Evolutionary conservation across 2,797 vertebrate genomes (phyloP), one percentile per base, ranked within the genome.

Genomic region (Diplodus sargus): DNA sequence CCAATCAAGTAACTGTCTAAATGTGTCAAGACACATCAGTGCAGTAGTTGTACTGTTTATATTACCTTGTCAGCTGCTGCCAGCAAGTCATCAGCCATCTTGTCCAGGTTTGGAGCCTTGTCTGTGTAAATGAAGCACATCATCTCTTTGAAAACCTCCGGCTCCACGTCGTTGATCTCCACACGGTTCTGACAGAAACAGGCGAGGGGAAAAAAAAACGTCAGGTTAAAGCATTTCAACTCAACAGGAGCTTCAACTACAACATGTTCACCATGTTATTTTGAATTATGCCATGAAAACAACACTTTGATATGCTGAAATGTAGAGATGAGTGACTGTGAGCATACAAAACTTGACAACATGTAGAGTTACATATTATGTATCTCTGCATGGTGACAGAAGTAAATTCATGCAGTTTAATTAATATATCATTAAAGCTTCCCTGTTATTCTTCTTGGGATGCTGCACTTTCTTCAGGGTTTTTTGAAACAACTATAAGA

Each of bases 51-150:
- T 14, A 25, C 5, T 13, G n/a, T 20, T 23, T 57, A 8, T 22
- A 15, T 90, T 74, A 99, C 98, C 96, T 99, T 99, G 94, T 99
- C 98, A 81, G 98, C 98, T 81, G 98, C 98, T 83, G 98, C 98
- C 71, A 99, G 95, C 87, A 99, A 91, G 80, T 99, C 98, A 16
- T 99, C 98, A 0, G 98, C 98, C 98, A 99, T 99, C 91, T 99
- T 99, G 94, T 99, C 98, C 58, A 99, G 96, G 92, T 99, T 99
- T 45, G 98, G 97, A 45, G 98, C 98, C 84, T 98, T 99, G 75
- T 98, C 98, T 11, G 98, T 99, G 91, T 99, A 99, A 84, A 99
- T 99, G 92, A 99, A 99, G 86, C 98, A 99, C 98, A 99, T 99
- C 98, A 99, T 99, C 89, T 99, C 98, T 93, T 99, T 99, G 87